Evolutionary conservation across 2,888 invertebrate species (phyloP).

Genomic region (Gymnoscelis rufifasciata): DNA sequence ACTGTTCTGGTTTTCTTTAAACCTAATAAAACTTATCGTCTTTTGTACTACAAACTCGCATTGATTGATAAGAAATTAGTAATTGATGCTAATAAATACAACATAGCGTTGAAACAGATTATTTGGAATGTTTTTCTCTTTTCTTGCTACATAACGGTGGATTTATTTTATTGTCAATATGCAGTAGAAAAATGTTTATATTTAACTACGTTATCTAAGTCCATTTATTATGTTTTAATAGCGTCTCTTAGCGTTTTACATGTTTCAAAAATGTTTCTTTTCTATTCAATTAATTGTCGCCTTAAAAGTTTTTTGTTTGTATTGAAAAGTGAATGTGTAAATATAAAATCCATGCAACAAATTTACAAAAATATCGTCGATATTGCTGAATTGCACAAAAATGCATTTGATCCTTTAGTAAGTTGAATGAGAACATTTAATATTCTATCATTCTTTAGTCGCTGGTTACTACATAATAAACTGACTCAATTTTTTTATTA

Average conservation of each 20-base stretch:
- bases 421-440: background rate
- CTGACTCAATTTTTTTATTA: no score
- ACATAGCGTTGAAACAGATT: no score
- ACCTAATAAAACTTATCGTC: no score
- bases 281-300: background rate
- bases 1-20: no score
- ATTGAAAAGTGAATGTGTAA: background rate
- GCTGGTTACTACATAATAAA: no score
- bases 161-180: background rate
- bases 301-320: background rate
- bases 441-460: no score
- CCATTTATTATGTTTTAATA: background rate
- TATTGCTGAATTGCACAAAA: background rate
- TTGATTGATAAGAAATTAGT: no score
- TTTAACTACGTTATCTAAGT: background rate
- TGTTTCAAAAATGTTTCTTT: conserved; percentile 1
- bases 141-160: background rate
- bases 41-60: no score
- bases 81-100: no score
- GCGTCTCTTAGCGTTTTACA: background rate
- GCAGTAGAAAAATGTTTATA: background rate
- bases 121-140: background rate
- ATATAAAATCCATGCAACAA: background rate
- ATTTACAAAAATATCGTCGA: background rate
- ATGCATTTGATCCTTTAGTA: conserved; percentile 2